Percentiles rank a stretch among this genome's conserved stretches.
Evolutionary conservation across 1,140 invertebrate species (phyloP).

Genomic region (Eueides isabella): DNA sequence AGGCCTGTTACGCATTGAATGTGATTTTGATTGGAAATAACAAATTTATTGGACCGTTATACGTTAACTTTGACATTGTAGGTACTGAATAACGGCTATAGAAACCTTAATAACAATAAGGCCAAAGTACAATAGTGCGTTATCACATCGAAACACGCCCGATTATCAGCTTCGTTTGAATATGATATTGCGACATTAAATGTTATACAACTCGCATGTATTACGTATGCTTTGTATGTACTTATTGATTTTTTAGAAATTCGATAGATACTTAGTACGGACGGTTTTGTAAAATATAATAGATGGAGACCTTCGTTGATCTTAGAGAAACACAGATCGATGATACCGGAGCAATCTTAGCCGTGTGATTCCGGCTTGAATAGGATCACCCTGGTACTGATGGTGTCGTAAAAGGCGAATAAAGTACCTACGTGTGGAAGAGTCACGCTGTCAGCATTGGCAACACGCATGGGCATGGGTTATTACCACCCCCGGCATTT

Average conservation of each 20-base stretch:
- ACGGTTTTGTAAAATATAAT: too few relatives aligned
- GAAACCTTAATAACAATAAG: constrained; percentile 20
- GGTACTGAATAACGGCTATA: constrained; percentile 3
- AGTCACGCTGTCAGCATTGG: too few relatives aligned
- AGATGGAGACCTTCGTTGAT: too few relatives aligned
- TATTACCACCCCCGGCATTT: too few relatives aligned
- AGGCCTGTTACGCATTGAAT: too few relatives aligned
- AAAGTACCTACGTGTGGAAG: too few relatives aligned
- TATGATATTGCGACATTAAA: not conserved
- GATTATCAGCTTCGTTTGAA: constrained; percentile 19
- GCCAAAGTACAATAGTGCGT: constrained; percentile 14
- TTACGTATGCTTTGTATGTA: not conserved
- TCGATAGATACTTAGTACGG: not conserved
- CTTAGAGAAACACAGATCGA: too few relatives aligned
- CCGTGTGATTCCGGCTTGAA: too few relatives aligned
- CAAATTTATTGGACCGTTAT: not conserved
- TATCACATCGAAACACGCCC: constrained; percentile 21
- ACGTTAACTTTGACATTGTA: not conserved
- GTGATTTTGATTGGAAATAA: not conserved
- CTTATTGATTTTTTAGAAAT: not conserved
- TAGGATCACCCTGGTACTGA: too few relatives aligned
- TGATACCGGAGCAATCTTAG: too few relatives aligned
- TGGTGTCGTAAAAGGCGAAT: too few relatives aligned
- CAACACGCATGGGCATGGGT: too few relatives aligned
- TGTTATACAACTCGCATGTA: not conserved